Evolutionary conservation across 2,113 vertebrate genomes (phyloP), one percentile per base, ranked within the genome.

Genomic region (Pseudorhombus dupliciocellatus): DNA sequence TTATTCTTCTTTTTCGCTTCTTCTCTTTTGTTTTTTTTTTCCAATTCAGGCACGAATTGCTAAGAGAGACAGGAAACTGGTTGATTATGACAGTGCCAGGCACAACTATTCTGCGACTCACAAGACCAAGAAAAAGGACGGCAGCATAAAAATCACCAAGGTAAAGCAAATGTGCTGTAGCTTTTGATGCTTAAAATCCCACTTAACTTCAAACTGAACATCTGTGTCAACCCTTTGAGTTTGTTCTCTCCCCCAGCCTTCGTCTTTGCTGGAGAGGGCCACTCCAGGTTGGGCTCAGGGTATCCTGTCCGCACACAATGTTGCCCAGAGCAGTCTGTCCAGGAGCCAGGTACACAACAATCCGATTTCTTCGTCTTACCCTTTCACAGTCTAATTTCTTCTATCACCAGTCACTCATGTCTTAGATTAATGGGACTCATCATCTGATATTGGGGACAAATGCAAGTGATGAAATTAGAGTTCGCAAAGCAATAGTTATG

Each of bases 231-330:
- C 18, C 8, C 5, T 20, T 5, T 7, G 26, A 20, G 2, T 22
- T 54, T 24, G 18, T 16, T 53, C 52, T 11, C 21, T 73, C 48
- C 12, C 51, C 2, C 87, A 99, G 97, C 97, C 97, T 71, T 95
- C 97, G 69, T 96, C 97, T 64, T 94, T 99, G 93, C 93, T 99
- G 93, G 97, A 99, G 94, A 96, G 98, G 87, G 98, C 97, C 5
- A 96, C 97, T 55, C 98, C 97, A 79, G 96, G 96, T 76, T 99
- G 98, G 98, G 98, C 97, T 90, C 98, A 99, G 95, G 98, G 98
- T 83, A 98, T 98, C 92, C 94, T 99, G 85, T 97, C 97, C 81
- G 98, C 98, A 87, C 97, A 99, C 89, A 97, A 97, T 73, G 95
- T 99, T 88, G 98, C 97, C 66, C 98, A 99, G 94, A 98, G 95